Base-by-base conservation (phyloP, 2,797 vertebrate species). In the Cichlasoma orientale region DNA sequence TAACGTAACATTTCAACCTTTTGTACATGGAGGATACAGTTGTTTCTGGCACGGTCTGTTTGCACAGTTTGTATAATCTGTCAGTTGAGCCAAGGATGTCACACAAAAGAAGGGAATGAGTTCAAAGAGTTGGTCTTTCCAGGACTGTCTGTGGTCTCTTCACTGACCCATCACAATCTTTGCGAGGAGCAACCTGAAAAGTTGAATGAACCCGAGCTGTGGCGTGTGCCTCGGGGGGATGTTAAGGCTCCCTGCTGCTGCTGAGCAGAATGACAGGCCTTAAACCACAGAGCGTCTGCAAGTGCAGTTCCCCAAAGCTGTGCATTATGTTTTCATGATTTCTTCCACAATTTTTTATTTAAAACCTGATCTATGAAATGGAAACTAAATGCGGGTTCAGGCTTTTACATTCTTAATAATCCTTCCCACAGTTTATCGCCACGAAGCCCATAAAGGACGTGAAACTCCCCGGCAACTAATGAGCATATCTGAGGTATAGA, bases 401-500 rank as follows among this genome's bases (percentile, higher is more conserved):
- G 69, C 9, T 66, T 87, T 74, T 12, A 50, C 58, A 56, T 80
- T 21, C 33, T 72, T 52, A 69, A 81, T 11, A 11, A 50, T 29
- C 66, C 76, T 83, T 72, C 56, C 77, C 72, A 69, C 78, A 87
- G 8, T 77, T 73, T 11, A 73, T 70, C 72, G 75, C 66, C 79
- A 68, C 72, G 68, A 16, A 54, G 29, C 74, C 21, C n/a, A 29
- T 63, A 19, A 61, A 68, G 36, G 69, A 61, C 10, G 16, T 80
- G 70, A 85, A 74, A 73, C 59, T 70, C 75, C 31, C 72, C 66
- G 82, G 78, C 74, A 61, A 86, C 87, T 81, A 88, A 82, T 74
- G 82, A 89, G 70, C 77, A 90, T 74, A 86, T 91, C 82, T 93
- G 94, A 95, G 94, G 94, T 94, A 94, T 91, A 90, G 76, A 92